A percentile compares a stretch with the other conserved stretches of the same genome.
Conservation (phyloP, 2,113 vertebrate species). For the Sisor rabdophorus region DNA sequence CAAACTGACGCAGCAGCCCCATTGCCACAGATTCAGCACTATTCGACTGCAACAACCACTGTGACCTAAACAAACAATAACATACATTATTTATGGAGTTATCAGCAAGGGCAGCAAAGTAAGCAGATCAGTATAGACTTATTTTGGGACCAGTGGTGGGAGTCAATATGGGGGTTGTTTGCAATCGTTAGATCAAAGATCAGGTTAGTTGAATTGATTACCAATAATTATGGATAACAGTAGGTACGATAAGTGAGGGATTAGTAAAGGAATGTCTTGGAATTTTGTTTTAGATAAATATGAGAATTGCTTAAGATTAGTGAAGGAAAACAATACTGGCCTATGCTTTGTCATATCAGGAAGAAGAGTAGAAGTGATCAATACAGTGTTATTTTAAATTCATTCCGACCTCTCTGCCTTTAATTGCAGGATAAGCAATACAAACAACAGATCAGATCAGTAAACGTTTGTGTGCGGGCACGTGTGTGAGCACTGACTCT, state of each 20-base stretch:
- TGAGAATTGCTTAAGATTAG: too few relatives aligned
- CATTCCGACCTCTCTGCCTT: not conserved
- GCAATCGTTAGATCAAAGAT: not conserved
- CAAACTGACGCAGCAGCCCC: constrained; percentile 94
- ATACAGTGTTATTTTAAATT: not conserved
- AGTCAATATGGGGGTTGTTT: not conserved
- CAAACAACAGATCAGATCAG: not conserved
- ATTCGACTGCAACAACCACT: constrained; percentile 86
- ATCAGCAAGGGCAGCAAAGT: not conserved
- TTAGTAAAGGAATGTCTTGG: too few relatives aligned
- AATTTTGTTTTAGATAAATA: too few relatives aligned
- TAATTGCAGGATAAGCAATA: not conserved
- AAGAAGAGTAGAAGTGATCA: too few relatives aligned
- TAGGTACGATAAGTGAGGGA: too few relatives aligned
- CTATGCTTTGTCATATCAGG: too few relatives aligned
- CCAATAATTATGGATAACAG: too few relatives aligned
- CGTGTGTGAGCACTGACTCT: constrained; percentile 66
- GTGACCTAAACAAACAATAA: constrained; percentile 66
- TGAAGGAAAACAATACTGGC: too few relatives aligned
- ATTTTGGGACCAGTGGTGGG: not conserved
- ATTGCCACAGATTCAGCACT: constrained; percentile 96
- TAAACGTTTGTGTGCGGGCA: not conserved
- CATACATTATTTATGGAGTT: not conserved
- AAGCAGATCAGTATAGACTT: not conserved
- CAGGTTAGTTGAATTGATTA: not conserved